phyloP scores from a whole-genome alignment of 2,113 vertebrate species.

The Gallinago media region DNA sequence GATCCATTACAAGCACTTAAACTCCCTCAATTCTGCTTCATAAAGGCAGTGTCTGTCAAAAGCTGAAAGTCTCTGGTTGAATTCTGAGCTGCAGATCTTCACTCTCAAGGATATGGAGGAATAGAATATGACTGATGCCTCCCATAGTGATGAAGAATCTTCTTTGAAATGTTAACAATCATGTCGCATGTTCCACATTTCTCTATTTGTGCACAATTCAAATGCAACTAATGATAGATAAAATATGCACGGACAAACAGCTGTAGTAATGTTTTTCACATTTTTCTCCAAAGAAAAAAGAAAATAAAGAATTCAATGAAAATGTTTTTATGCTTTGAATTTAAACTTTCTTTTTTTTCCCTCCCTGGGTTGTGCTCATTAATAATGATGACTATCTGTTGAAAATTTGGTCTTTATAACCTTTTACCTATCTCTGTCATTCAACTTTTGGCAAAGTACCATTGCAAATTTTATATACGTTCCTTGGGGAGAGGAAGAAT shows the following conservation, averaged over 20 bases:
- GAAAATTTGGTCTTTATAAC: background rate
- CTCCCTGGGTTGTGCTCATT: background rate
- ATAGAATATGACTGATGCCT: background rate
- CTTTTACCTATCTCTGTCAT: background rate
- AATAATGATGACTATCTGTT: background rate
- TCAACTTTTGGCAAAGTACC: background rate
- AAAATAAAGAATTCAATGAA: background rate
- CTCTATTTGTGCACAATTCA: conserved; percentile 33
- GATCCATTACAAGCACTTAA: conserved; percentile 50
- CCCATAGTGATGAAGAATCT: conserved; percentile 16
- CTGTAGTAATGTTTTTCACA: background rate
- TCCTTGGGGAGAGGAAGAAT: background rate
- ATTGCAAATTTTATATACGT: background rate
- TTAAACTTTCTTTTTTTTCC: background rate
- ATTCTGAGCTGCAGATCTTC: conserved; percentile 30
- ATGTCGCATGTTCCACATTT: background rate
- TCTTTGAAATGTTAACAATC: conserved; percentile 40
- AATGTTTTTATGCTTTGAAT: background rate
- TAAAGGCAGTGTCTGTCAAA: conserved; percentile 41
- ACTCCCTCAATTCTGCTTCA: conserved; percentile 27
- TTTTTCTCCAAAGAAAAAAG: background rate
- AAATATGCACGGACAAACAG: conserved; percentile 10
- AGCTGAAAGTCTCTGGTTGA: conserved; percentile 22
- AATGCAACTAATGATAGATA: background rate
- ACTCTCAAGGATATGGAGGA: conserved; percentile 4